Conservation (phyloP, 2,113 vertebrate species). For the Choloepus hoffmanni region DNA sequence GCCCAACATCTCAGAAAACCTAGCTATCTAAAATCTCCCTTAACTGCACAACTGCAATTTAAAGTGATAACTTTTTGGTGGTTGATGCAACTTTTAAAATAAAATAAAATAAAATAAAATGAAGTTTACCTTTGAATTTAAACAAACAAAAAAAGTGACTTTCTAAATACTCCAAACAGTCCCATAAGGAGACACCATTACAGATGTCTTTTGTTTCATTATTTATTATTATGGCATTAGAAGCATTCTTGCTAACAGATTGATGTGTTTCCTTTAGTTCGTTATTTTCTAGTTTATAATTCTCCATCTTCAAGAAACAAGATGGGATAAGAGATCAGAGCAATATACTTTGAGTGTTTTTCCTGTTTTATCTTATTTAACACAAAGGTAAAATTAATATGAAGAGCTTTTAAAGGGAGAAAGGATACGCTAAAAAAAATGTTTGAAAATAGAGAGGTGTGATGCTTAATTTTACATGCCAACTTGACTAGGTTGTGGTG, state of each 20-base stretch:
- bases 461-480: too few species aligned
- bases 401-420: not conserved
- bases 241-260: not conserved
- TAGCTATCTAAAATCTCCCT: not conserved
- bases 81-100: not conserved
- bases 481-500: too few species aligned
- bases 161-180: not conserved
- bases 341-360: not conserved
- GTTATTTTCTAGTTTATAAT: constrained; percentile 9
- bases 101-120: not conserved
- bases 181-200: not conserved
- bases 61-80: not conserved
- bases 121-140: not conserved
- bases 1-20: not conserved
- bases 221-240: not conserved
- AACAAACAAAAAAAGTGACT: not conserved
- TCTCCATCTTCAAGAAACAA: not conserved
- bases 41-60: not conserved
- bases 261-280: not conserved
- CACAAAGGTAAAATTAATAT: not conserved
- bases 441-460: not conserved
- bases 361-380: not conserved
- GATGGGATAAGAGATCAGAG: not conserved
- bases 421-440: not conserved
- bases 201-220: not conserved